Percentiles rank a stretch among this genome's conserved stretches.
phyloP scores from a whole-genome alignment of 1,140 invertebrate species.

The Zaprionus camerounensis region DNA sequence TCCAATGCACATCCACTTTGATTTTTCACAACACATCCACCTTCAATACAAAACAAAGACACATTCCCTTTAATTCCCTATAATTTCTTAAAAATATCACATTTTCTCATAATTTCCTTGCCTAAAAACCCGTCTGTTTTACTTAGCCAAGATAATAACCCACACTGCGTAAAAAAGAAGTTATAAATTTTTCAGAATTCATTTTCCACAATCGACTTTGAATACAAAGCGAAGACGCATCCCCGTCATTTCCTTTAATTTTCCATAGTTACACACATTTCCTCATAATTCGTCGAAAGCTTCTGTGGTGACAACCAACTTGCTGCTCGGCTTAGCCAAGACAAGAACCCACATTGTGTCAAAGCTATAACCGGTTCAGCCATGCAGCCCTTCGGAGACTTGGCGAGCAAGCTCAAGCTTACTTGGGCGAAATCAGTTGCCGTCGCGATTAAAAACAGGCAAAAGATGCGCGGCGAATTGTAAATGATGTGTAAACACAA shows the following conservation, averaged over 20 bases:
- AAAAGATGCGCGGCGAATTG: slow-evolving; percentile 56
- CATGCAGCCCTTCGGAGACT: slow-evolving; percentile 36
- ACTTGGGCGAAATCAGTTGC: slow-evolving; percentile 59
- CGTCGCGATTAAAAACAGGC: slow-evolving; percentile 57
- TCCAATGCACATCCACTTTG: too few relatives aligned
- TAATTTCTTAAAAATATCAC: neutral
- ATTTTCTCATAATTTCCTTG: too few relatives aligned
- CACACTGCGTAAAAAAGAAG: too few relatives aligned
- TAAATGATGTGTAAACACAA: too few relatives aligned
- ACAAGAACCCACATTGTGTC: slow-evolving; percentile 4
- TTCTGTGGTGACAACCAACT: neutral
- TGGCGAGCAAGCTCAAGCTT: slow-evolving; percentile 74
- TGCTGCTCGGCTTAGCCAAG: neutral
- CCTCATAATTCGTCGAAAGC: neutral
- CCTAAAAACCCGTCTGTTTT: too few relatives aligned
- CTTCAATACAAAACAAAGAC: neutral
- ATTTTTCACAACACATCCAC: neutral
- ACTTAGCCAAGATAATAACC: too few relatives aligned
- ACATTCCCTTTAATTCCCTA: neutral
- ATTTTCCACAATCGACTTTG: neutral
- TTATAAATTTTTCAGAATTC: too few relatives aligned
- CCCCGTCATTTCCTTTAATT: neutral
- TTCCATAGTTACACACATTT: too few relatives aligned
- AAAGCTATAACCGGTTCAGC: slow-evolving; percentile 25
- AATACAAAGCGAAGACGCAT: neutral